A percentile compares a stretch with the other conserved stretches of the same genome.
These are phyloP conservation scores for Lutraria lutraria DNA, from an alignment of 2,888 invertebrate genomes.

Conservation along the genomic window DNA sequence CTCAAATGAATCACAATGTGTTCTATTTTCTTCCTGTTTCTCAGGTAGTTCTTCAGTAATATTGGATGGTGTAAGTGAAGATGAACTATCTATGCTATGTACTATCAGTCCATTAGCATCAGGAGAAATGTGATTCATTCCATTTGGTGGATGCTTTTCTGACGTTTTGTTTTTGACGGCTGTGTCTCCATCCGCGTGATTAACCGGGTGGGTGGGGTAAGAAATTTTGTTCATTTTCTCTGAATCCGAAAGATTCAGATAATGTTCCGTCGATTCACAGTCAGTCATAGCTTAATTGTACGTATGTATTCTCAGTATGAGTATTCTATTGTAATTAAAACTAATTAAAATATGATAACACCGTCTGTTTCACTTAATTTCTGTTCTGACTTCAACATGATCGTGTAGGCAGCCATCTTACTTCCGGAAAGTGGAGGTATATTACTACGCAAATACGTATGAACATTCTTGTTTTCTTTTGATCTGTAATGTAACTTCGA, in stretches of 20 bases:
- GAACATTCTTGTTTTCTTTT: background rate
- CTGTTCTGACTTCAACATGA: constrained; percentile 56
- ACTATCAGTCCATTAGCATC: constrained; percentile 76
- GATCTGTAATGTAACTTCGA: background rate
- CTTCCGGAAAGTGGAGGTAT: constrained; percentile 56
- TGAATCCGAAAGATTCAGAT: constrained; percentile 23
- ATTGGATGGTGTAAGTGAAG: background rate
- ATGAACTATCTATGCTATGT: constrained; percentile 12
- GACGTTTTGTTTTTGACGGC: constrained; percentile 30
- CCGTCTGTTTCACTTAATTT: background rate
- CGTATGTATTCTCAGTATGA: background rate
- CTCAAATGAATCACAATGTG: constrained; percentile 36
- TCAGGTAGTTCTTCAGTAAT: background rate
- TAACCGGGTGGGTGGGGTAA: constrained; percentile 45
- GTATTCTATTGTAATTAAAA: constrained; percentile 7
- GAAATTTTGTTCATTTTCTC: constrained; percentile 33
- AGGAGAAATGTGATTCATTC: constrained; percentile 70
- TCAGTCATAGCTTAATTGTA: constrained; percentile 34
- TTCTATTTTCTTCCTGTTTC: background rate
- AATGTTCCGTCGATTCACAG: constrained; percentile 14
- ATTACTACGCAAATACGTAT: background rate
- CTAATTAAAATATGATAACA: background rate
- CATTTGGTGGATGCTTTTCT: constrained; percentile 65
- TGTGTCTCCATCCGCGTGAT: background rate
- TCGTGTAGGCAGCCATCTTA: constrained; percentile 70